phyloP scores from a whole-genome alignment of 2,888 invertebrate species.

The Mycalesis mineus region DNA sequence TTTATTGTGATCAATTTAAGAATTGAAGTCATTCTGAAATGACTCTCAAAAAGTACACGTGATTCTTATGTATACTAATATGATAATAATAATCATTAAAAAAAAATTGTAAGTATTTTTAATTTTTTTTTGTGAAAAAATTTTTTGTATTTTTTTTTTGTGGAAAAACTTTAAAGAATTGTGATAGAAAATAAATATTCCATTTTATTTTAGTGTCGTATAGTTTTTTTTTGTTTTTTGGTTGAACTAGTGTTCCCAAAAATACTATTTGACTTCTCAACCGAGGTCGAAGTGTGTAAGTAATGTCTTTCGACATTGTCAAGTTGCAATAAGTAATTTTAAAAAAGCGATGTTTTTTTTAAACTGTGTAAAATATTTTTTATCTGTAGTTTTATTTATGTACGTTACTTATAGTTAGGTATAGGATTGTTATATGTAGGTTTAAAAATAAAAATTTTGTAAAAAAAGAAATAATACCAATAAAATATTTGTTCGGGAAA shows the following conservation, averaged over 20 bases:
- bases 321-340: conserved; percentile 66
- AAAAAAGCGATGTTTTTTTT: conserved; percentile 27
- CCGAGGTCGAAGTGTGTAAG: conserved; percentile 12
- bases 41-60: not conserved
- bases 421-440: conserved; percentile 33
- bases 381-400: conserved; percentile 48
- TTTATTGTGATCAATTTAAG: not conserved
- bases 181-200: conserved; percentile 68
- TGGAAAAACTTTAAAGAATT: conserved; percentile 36
- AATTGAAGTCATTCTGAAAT: not conserved
- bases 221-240: conserved; percentile 8
- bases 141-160: not conserved
- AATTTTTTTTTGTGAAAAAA: not conserved
- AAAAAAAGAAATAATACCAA: conserved; percentile 12
- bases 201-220: conserved; percentile 60
- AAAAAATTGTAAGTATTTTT: not conserved
- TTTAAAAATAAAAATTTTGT: conserved; percentile 21
- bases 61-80: not conserved
- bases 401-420: conserved; percentile 38
- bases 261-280: conserved; percentile 2
- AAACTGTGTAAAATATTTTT: conserved; percentile 56
- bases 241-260: conserved; percentile 17
- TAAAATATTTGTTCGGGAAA: conserved; percentile 16
- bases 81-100: not conserved
- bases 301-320: conserved; percentile 42